These are phyloP conservation scores for Cheilosia variabilis DNA, from an alignment of 2,888 invertebrate genomes.

Conservation along the genomic window DNA sequence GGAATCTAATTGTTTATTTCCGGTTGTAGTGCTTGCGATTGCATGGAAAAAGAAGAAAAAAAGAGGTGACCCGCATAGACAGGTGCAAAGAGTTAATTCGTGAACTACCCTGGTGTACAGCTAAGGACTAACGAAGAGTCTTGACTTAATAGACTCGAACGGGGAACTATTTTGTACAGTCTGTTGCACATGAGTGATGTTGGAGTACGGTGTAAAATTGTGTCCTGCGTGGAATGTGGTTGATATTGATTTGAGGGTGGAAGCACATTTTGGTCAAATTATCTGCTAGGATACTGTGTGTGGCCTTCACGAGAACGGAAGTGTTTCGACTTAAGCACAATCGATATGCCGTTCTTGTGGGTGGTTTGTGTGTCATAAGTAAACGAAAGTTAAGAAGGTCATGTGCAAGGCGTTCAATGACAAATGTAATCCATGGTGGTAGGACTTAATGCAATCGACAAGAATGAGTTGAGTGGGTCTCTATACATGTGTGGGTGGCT, in stretches of 20 bases:
- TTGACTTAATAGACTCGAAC: constrained; percentile 1
- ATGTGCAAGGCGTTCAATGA: constrained; percentile 48
- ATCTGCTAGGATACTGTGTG: constrained; percentile 8
- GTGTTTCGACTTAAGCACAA: constrained; percentile 23
- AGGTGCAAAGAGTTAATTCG: constrained; percentile 21
- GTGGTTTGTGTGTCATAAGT: constrained; percentile 1
- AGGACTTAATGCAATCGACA: not conserved
- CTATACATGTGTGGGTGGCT: not conserved
- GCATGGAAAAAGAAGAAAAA: constrained; percentile 3
- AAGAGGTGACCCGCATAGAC: constrained; percentile 33
- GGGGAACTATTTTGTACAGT: constrained; percentile 2
- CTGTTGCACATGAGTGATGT: constrained; percentile 30
- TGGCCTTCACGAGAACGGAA: not conserved
- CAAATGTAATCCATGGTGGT: constrained; percentile 41
- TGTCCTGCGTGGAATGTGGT: constrained; percentile 15
- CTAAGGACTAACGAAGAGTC: constrained; percentile 12
- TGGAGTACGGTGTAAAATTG: constrained; percentile 8
- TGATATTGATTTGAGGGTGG: not conserved
- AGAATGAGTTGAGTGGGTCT: not conserved
- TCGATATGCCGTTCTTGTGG: not conserved
- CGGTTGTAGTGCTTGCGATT: constrained; percentile 31
- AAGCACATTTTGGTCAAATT: not conserved
- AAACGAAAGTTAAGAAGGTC: constrained; percentile 29
- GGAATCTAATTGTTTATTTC: constrained; percentile 35
- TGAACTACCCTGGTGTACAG: not conserved